A percentile compares a stretch with the other conserved stretches of the same genome.
phyloP scores from a whole-genome alignment of 2,797 vertebrate species.

The Myripristis murdjan region DNA sequence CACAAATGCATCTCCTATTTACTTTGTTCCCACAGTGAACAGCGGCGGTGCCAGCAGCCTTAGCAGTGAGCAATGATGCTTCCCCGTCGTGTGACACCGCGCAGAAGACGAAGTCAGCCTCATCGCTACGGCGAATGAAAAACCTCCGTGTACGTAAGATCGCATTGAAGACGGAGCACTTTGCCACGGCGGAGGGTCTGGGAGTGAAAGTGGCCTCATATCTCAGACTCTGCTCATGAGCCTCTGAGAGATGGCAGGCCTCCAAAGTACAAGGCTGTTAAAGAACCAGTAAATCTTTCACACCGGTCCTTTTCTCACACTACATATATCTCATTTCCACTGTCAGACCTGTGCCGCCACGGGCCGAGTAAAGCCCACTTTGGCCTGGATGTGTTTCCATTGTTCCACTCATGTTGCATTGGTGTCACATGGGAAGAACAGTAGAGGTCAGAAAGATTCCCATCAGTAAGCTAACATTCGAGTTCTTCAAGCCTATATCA shows the following conservation, averaged over 20 bases:
- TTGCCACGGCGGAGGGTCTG: background rate
- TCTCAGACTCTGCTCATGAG: slow-evolving; percentile 8
- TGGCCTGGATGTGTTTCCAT: too few relatives aligned
- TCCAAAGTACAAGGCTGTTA: slow-evolving; percentile 9
- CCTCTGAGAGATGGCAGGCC: slow-evolving; percentile 1
- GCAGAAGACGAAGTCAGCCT: slow-evolving; percentile 16
- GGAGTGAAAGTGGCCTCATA: slow-evolving; percentile 1
- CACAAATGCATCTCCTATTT: slow-evolving; percentile 21
- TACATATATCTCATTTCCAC: background rate
- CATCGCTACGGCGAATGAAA: slow-evolving; percentile 11
- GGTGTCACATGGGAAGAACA: too few relatives aligned
- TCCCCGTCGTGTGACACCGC: slow-evolving; percentile 24
- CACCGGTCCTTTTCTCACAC: background rate
- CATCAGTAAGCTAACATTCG: too few relatives aligned
- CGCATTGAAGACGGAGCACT: background rate
- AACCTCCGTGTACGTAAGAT: background rate
- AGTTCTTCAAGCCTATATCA: too few relatives aligned
- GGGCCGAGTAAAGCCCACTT: too few relatives aligned
- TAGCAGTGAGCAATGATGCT: slow-evolving; percentile 26
- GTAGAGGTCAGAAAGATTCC: too few relatives aligned
- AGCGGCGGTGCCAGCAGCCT: slow-evolving; percentile 29
- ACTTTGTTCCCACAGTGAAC: slow-evolving; percentile 28
- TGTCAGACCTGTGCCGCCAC: too few relatives aligned
- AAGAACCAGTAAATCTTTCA: slow-evolving; percentile 7
- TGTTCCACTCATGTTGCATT: too few relatives aligned